Conservation (phyloP, 2,888 invertebrate genomes). For the Seira sanloemensis region DNA sequence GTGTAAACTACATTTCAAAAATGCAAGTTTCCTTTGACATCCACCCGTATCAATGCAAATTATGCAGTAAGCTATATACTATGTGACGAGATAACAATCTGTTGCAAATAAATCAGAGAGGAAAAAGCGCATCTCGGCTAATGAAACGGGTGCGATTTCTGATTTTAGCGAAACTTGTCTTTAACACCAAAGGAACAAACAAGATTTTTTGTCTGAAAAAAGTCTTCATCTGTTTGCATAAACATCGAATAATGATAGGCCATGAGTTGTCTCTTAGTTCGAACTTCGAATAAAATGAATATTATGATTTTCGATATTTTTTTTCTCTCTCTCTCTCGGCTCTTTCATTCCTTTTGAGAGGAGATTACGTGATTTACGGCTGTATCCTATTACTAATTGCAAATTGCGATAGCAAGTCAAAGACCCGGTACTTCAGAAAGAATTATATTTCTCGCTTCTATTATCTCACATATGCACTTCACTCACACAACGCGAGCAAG, state of each 20-base stretch:
- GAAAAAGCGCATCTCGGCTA: background rate
- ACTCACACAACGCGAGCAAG: too few species aligned
- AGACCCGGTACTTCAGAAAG: conserved; percentile 25
- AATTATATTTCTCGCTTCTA: background rate
- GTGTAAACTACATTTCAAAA: background rate
- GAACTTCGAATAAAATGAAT: background rate
- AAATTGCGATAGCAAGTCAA: background rate
- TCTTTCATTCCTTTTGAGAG: background rate
- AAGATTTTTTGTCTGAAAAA: background rate
- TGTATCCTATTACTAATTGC: conserved; percentile 55
- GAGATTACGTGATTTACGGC: conserved; percentile 43
- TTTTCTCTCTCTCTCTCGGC: background rate
- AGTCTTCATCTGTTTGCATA: background rate
- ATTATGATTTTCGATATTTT: too few species aligned
- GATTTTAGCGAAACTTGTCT: background rate
- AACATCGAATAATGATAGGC: background rate
- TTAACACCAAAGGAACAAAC: background rate
- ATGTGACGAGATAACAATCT: conserved; percentile 31
- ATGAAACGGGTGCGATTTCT: conserved; percentile 28
- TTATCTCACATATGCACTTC: conserved; percentile 20
- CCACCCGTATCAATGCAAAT: conserved; percentile 3
- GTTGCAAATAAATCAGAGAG: conserved; percentile 31
- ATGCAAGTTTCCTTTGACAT: background rate
- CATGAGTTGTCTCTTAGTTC: background rate
- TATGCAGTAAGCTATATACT: background rate